phyloP scores from a whole-genome alignment of 2,888 invertebrate species.

The Pammene aurita region DNA sequence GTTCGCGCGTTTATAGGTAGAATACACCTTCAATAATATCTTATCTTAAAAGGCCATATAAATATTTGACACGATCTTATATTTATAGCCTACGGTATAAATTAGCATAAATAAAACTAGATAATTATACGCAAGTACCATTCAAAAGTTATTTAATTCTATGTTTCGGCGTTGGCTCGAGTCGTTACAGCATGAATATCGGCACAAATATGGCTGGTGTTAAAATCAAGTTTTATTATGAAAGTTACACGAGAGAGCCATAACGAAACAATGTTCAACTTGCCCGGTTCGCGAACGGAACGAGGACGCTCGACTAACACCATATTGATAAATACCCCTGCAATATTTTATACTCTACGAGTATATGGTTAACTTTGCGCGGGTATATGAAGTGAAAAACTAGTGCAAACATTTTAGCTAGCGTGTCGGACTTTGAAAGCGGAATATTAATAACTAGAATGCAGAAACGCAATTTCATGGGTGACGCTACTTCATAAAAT shows the following conservation, averaged over 20 bases:
- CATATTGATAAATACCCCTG: constrained; percentile 55
- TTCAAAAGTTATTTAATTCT: constrained; percentile 1
- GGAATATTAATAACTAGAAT: constrained; percentile 29
- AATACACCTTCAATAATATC: no score
- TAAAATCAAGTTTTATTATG: constrained; percentile 67
- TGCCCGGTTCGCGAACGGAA: constrained; percentile 51
- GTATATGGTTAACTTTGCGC: constrained; percentile 40
- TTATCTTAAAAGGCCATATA: no score
- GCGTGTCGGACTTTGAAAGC: constrained; percentile 22
- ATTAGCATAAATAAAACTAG: no score
- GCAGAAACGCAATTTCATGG: background rate
- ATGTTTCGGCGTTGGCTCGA: background rate
- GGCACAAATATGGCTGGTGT: constrained; percentile 43
- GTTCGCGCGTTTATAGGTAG: no score
- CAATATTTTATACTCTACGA: constrained; percentile 48
- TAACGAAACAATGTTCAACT: constrained; percentile 64
- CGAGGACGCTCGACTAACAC: constrained; percentile 51
- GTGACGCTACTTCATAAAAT: background rate
- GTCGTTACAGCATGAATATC: constrained; percentile 9
- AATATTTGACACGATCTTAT: no score
- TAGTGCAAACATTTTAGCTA: constrained; percentile 28
- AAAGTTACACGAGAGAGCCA: constrained; percentile 65
- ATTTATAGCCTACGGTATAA: no score
- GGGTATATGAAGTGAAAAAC: constrained; percentile 26
- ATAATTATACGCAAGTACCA: no score